These are phyloP conservation scores for Cyphomyrus plagiostoma DNA, from an alignment of 2,113 vertebrate genomes.

Conservation along the genomic window DNA sequence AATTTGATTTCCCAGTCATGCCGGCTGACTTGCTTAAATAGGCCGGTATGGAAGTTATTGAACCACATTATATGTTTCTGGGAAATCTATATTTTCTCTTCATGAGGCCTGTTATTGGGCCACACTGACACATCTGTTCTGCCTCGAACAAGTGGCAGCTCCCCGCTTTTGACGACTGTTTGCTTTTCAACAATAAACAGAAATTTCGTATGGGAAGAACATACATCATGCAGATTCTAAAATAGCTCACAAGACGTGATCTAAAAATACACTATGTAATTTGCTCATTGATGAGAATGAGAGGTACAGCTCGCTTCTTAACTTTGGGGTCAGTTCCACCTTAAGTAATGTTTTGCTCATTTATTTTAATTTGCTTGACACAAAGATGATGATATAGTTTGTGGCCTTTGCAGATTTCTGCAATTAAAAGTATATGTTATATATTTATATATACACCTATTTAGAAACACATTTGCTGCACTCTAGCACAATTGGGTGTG, in stretches of 20 bases:
- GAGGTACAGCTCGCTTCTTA: not conserved
- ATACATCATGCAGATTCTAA: not conserved
- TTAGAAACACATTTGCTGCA: not conserved
- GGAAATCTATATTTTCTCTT: constrained; percentile 1
- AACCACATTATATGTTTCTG: not conserved
- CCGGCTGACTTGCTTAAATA: not conserved
- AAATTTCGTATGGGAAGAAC: constrained; percentile 11
- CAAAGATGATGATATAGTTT: not conserved
- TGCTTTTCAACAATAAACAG: not conserved
- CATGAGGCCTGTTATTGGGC: not conserved
- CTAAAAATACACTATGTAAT: not conserved
- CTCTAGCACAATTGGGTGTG: not conserved
- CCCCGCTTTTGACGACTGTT: not conserved
- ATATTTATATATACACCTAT: not conserved
- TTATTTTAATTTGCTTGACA: not conserved
- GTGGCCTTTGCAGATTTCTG: not conserved
- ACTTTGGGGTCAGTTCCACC: not conserved
- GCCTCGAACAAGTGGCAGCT: not conserved
- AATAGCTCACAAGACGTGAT: not conserved
- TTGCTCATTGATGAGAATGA: not conserved
- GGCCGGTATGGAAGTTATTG: not conserved
- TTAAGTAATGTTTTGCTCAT: not conserved
- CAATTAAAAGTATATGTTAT: not conserved
- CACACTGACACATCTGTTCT: not conserved
- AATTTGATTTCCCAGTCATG: not conserved